Evolutionary conservation across 2,113 vertebrate genomes (phyloP), one percentile per base, ranked within the genome.

Genomic region (Onychostruthus taczanowskii): DNA sequence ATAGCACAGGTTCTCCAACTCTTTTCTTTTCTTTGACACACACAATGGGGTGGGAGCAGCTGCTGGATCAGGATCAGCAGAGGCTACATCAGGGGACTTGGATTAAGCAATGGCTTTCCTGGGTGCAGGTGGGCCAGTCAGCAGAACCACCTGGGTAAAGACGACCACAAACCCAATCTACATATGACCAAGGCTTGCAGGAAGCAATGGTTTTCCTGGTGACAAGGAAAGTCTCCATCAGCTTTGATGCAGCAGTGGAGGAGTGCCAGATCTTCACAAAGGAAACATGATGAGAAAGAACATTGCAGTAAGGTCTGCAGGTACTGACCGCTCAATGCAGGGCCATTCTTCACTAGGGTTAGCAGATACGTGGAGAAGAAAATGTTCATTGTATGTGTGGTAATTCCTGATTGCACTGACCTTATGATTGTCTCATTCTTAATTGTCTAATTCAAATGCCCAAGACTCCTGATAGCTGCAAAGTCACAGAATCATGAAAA

Each of bases 11-110:
- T 39, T 78, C 64, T 70, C 41, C 41, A 30, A 3, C 10, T 46
- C 21, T 39, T 37, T 79, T 24, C 7, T 55, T 47, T 64, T 58
- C 43, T 58, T 73, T 58, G 14, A 37, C 4, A 19, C 18, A 37
- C 2, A 37, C 6, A 4, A 0, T 4, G 3, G 17, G 14, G 14
- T 31, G 9, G 17, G 17, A 73, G 9, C 13, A 43, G 44, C 52
- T 50, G 21, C 16, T 31, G 53, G 72, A 35, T 41, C 31, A 31
- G 7, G 43, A 73, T 43, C 18, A 31, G 50, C 30, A 56, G 14
- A 35, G 17, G 43, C 17, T 6, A 43, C 31, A 39, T 26, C 35
- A 58, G 9, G 35, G 11, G 21, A 43, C 14, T 35, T 72, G 14
- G 15, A 64, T 27, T 5, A 30, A 43, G 21, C 0, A 1, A 8